Base-by-base conservation (phyloP, 1,140 invertebrate genomes). In the Drosophila lacteicornis region DNA sequence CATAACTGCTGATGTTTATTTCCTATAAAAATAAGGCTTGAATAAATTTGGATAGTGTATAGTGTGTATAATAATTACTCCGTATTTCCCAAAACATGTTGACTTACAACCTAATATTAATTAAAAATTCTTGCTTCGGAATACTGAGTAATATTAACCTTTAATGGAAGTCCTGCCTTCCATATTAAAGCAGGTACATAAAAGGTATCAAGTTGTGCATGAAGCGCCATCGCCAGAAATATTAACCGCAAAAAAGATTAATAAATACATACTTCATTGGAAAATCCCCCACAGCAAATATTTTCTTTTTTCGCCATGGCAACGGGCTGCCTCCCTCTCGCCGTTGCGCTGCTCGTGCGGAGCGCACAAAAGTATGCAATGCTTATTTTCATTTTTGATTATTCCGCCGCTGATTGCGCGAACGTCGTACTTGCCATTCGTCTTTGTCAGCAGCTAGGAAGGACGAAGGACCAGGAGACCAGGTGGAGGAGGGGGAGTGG, bases 361-460 rank as follows among this genome's bases (percentile, higher is more conserved):
- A 38, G 49, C 53, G 36, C 69, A 47, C 36, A 61, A 53, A 84
- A 76, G 70, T 84, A 84, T 80, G 76, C 71, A 67, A 80, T 76
- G 71, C 60, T 80, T 84, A 67, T 84, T 80, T 80, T 80, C 74
- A 76, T 65, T 76, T 76, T 76, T 76, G 73, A 76, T 76, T 75
- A 76, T 76, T 61, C 71, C 40, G 27, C 36, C 58, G 58, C 58
- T 63, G 58, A 75, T 76, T 53, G 71, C 70, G 71, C 56, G 49
- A 74, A 74, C 58, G 47, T 75, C 69, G 69, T 60, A 58, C 74
- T 66, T 75, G 49, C 40, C 74, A 77, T 77, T 77, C 74, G 62
- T 77, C 75, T 77, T 53, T 77, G 75, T 77, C 74, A 77, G 55
- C 69, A 73, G 70, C 74, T 57, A 42, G 46, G 45, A 53, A 43